These are phyloP conservation scores for Isurus oxyrinchus DNA, from an alignment of 2,113 vertebrate genomes.

Conservation along the genomic window DNA sequence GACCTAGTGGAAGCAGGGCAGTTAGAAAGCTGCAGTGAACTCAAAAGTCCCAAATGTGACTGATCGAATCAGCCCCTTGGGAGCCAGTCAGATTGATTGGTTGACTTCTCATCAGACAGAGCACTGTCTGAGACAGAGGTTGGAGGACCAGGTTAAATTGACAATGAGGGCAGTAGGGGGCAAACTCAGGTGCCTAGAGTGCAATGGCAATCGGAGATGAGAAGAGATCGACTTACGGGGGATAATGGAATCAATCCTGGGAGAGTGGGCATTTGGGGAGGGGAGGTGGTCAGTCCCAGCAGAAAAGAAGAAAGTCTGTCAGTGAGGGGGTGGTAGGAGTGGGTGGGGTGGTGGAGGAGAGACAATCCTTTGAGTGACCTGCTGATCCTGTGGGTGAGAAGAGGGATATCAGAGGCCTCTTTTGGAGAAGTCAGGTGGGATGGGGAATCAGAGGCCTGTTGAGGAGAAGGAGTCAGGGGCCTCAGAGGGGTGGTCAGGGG, in stretches of 20 bases:
- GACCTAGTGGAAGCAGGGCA: no score
- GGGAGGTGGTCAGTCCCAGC: background rate
- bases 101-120: no score
- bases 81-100: no score
- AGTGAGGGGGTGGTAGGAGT: background rate
- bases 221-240: background rate
- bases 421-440: background rate
- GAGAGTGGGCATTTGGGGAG: background rate
- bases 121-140: no score
- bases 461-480: background rate
- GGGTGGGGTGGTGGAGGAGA: no score
- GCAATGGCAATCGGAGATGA: background rate
- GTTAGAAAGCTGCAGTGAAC: no score
- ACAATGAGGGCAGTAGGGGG: no score
- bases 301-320: no score
- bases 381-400: background rate
- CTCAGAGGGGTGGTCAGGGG: background rate
- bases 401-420: background rate
- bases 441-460: background rate
- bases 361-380: background rate
- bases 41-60: no score
- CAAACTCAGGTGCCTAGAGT: background rate
- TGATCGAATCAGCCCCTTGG: no score
- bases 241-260: background rate
- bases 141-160: no score